Evolutionary conservation across 2,888 invertebrate species (phyloP).

Genomic region (Hirtodrosophila confusa): DNA sequence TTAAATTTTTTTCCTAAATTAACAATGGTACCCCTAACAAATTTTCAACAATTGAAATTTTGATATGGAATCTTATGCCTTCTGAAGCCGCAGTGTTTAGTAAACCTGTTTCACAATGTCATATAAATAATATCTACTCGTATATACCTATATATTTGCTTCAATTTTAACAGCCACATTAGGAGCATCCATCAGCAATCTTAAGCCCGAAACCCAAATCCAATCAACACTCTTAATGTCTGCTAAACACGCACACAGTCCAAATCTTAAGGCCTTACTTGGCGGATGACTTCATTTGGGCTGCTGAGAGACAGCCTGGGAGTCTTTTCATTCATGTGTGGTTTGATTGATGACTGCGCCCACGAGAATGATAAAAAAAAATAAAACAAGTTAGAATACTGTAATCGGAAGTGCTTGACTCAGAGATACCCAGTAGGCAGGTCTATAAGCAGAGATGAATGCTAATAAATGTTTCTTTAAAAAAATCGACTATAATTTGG

Average conservation of each 20-base stretch:
- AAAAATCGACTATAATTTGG: too few relatives aligned
- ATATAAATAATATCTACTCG: conserved; percentile 3
- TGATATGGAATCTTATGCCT: too few relatives aligned
- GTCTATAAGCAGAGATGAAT: too few relatives aligned
- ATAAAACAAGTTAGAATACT: background rate
- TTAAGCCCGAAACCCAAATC: conserved; percentile 33
- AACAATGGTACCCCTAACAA: too few relatives aligned
- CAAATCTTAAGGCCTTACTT: conserved; percentile 21
- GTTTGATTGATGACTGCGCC: conserved; percentile 73
- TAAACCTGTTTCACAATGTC: conserved; percentile 15
- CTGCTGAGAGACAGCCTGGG: conserved; percentile 49
- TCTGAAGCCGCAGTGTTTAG: background rate
- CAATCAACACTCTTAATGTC: conserved; percentile 64
- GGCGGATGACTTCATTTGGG: conserved; percentile 69
- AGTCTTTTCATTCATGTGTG: conserved; percentile 33
- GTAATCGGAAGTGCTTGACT: too few relatives aligned
- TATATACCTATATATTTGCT: conserved; percentile 10
- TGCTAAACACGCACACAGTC: conserved; percentile 50
- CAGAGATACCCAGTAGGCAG: too few relatives aligned
- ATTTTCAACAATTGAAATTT: too few relatives aligned
- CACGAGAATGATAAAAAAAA: conserved; percentile 40
- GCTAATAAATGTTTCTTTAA: too few relatives aligned
- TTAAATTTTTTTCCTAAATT: too few relatives aligned
- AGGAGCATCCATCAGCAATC: conserved; percentile 23
- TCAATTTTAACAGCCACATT: conserved; percentile 7